A percentile compares a stretch with the other conserved stretches of the same genome.
Evolutionary conservation across 2,113 vertebrate genomes (phyloP).

Genomic region (Hucho hucho): DNA sequence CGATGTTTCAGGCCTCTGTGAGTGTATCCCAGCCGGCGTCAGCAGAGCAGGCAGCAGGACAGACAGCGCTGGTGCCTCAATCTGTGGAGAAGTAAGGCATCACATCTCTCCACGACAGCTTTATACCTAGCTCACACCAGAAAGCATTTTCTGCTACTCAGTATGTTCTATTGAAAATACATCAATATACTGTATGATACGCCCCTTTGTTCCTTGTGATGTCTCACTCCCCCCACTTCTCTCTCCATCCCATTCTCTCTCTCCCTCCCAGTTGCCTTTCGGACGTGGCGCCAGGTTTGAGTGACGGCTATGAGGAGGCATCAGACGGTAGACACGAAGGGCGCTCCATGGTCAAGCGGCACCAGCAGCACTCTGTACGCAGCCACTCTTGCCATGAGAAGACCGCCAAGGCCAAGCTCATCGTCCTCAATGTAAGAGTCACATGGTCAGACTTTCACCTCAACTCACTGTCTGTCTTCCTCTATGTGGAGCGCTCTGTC

Average conservation of each 20-base stretch:
- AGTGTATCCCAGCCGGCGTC: slow-evolving; percentile 70
- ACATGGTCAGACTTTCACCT: slow-evolving; percentile 59
- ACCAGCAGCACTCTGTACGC: slow-evolving; percentile 88
- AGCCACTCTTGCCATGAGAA: slow-evolving; percentile 97
- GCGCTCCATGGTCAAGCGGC: slow-evolving; percentile 81
- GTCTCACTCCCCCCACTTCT: no score
- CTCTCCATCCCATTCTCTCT: not conserved
- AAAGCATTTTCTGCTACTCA: no score
- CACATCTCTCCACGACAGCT: not conserved
- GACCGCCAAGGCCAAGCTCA: slow-evolving; percentile 85
- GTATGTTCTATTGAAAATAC: no score
- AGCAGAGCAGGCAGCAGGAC: slow-evolving; percentile 71
- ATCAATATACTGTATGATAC: no score
- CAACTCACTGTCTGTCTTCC: no score
- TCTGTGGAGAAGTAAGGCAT: slow-evolving; percentile 84
- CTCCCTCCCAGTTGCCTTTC: slow-evolving; percentile 80
- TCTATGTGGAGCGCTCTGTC: no score
- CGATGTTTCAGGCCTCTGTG: slow-evolving; percentile 62
- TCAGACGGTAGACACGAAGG: slow-evolving; percentile 87
- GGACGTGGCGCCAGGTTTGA: slow-evolving; percentile 91
- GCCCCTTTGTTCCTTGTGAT: no score
- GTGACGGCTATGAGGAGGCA: slow-evolving; percentile 89
- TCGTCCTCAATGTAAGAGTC: slow-evolving; percentile 87
- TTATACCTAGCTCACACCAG: no score
- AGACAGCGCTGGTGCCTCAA: slow-evolving; percentile 73